Evolutionary conservation across 2,797 vertebrate species (phyloP), one percentile per base, ranked within the genome.

Genomic region (Esox lucius): DNA sequence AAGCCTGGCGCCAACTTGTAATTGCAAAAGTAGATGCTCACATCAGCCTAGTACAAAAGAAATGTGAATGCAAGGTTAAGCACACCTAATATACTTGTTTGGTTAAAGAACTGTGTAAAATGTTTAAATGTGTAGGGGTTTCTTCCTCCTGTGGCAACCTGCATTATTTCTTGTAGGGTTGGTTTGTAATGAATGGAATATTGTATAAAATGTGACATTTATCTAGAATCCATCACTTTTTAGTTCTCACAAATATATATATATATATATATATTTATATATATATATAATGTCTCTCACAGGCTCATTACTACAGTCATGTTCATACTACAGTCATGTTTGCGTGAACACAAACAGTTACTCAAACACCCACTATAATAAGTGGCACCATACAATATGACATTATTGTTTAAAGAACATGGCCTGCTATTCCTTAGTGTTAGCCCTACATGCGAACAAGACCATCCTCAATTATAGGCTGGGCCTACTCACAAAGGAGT

Each of bases 231-330:
- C 42, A 33, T 79, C 56, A 69, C 56, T 42, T 56, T 42, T n/a
- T 42, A 53, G 51, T 56, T 78, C 26, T 56, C 74, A 74, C 67
- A 56, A 70, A 46, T 42, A 24, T 42, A 31, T n/a, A n/a, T n/a
- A n/a, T 39, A 7, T 39, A 39, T 39, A 39, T 39, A 3, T 39
- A 39, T 39, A 39, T 39, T 39, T 39, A 3, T 39, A 39, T 39
- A 39, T 39, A 7, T 39, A 39, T 39, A 39, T 39, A 3, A 7
- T 39, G 35, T 39, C 35, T 35, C 35, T 39, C 35, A 39, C 35
- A 3, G 3, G 7, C 35, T 39, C 3, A 39, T 39, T 39, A 3
- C 35, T n/a, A n/a, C n/a, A n/a, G n/a, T n/a, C n/a, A n/a, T n/a
- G n/a, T n/a, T n/a, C n/a, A n/a, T n/a, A n/a, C 35, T 39, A 39